Evolutionary conservation across 1,140 invertebrate genomes (phyloP).

Genomic region (Panulirus ornatus): DNA sequence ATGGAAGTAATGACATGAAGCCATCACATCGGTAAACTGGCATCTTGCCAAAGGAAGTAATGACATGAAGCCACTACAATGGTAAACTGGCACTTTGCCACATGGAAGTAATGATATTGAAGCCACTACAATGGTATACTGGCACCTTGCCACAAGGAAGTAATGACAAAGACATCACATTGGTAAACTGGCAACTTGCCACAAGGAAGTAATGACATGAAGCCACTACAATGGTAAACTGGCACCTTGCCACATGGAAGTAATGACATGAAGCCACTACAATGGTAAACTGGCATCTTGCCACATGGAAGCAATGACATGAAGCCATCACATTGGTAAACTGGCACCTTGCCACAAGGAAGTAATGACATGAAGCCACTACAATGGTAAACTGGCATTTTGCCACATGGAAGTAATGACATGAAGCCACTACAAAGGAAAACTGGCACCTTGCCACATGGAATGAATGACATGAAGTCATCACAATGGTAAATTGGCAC

Average conservation of each 20-base stretch:
- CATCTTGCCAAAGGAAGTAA: too few relatives aligned
- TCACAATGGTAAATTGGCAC: background rate
- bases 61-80: too few relatives aligned
- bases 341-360: constrained; percentile 5
- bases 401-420: background rate
- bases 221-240: background rate
- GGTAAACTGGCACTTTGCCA: background rate
- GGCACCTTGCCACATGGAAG: background rate
- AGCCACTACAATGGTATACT: background rate
- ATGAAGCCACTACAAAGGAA: background rate
- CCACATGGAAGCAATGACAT: background rate
- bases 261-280: too few relatives aligned
- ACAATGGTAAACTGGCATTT: constrained; percentile 1
- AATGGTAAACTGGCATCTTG: too few relatives aligned
- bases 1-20: background rate
- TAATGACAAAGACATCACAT: too few relatives aligned
- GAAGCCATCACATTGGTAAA: background rate
- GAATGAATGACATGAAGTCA: background rate
- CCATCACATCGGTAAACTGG: too few relatives aligned
- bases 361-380: background rate
- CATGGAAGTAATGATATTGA: too few relatives aligned
- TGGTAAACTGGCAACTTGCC: too few relatives aligned
- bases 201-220: too few relatives aligned
- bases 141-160: background rate
- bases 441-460: background rate